Evolutionary conservation across 2,797 vertebrate species (phyloP).

Genomic region (Poecilia wingei): DNA sequence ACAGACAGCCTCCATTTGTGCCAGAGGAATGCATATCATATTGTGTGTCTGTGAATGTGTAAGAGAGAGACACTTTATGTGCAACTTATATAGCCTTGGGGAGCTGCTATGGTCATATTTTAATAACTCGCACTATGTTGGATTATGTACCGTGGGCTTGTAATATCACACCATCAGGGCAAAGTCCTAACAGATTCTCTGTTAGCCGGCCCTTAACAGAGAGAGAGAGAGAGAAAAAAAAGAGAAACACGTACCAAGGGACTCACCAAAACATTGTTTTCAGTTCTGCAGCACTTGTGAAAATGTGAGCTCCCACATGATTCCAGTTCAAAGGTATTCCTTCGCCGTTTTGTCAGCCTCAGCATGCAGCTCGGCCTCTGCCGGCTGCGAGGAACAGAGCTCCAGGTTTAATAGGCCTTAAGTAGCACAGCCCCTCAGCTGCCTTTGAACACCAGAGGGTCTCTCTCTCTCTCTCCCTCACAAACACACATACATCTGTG

Average conservation of each 20-base stretch:
- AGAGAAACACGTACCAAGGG: constrained; percentile 66
- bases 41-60: constrained; percentile 34
- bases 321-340: constrained; percentile 81
- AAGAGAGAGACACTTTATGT: constrained; percentile 51
- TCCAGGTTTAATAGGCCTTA: constrained; percentile 81
- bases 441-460: constrained; percentile 79
- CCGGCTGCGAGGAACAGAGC: constrained; percentile 69
- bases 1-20: constrained; percentile 48
- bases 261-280: constrained; percentile 78
- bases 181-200: constrained; percentile 70
- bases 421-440: constrained; percentile 68
- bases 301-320: constrained; percentile 81
- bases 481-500: constrained; percentile 14
- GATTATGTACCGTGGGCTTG: constrained; percentile 80
- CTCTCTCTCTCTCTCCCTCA: constrained; percentile 25
- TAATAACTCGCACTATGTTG: constrained; percentile 80
- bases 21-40: constrained; percentile 63
- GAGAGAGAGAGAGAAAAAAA: constrained; percentile 24
- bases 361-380: constrained; percentile 66
- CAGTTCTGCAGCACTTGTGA: constrained; percentile 79
- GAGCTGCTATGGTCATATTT: constrained; percentile 81
- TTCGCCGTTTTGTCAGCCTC: constrained; percentile 75
- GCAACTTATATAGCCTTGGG: constrained; percentile 71
- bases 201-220: constrained; percentile 61
- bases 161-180: constrained; percentile 77